Base-by-base conservation (phyloP, 2,113 vertebrate species). In the Oncorhynchus gorbuscha region DNA sequence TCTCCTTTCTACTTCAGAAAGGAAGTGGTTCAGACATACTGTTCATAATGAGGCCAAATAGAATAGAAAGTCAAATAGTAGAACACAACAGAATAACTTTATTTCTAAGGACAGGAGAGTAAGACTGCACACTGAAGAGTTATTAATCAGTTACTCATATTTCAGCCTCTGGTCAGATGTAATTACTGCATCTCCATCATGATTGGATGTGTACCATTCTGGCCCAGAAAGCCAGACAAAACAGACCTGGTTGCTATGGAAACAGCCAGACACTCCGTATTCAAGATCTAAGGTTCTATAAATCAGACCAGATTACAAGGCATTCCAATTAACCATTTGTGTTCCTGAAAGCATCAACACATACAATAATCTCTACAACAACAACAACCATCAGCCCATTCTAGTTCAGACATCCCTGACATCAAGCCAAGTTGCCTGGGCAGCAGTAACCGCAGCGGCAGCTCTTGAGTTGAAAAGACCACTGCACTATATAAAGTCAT, bases 1-100 rank as follows among this genome's bases (percentile, higher is more conserved):
- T 45, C 39, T 45, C 39, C 9, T 45, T 45, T 45, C 39, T 45
- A 11, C 39, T 45, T 45, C 9, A 45, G 39, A 45, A 11, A 45
- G 39, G 39, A 89, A 87, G 81, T 81, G 80, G 82, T 75, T 73
- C 81, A 88, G 83, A 86, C 80, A 77, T 74, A 72, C 39, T 45
- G 45, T 68, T 20, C 20, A 32, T 49, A 73, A 74, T 85, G 32
- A 79, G 73, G 80, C 75, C 72, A 77, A 45, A 45, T 11, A 45
- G 8, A 45, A 45, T 45, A 45, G 39, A 39, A 39, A 39, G 8
- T 8, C 9, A 39, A 39, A 39, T 8, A 39, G 39, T 7, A 35
- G 35, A 35, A 35, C 35, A 35, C 35, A 39, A 39, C 7, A 39
- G 1, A 45, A 45, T 45, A 45, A 45, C 39, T 45, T 45, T 45